phyloP scores from a whole-genome alignment of 2,797 vertebrate genomes.

The Natrix natrix region DNA sequence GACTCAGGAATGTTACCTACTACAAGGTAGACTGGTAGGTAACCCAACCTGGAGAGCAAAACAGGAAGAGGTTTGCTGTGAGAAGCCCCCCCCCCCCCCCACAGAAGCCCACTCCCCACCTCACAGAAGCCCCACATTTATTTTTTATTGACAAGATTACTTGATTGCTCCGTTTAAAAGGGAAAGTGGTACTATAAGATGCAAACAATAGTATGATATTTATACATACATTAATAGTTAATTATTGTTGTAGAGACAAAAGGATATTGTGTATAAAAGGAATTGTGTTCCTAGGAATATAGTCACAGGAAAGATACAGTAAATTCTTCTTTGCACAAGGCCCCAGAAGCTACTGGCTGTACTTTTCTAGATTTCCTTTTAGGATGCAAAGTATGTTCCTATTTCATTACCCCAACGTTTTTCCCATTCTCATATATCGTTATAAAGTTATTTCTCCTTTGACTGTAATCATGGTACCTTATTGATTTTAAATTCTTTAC shows the following conservation, averaged over 20 bases:
- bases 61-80: neutral
- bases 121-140: neutral
- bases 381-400: neutral
- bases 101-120: neutral
- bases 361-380: neutral
- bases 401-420: neutral
- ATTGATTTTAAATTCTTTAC: neutral
- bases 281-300: neutral
- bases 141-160: neutral
- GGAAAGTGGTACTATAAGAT: neutral
- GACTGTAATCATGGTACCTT: neutral
- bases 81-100: neutral
- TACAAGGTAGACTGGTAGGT: neutral
- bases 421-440: neutral
- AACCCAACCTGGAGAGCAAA: neutral
- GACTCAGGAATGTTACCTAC: neutral
- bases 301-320: neutral
- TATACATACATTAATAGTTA: neutral
- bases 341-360: neutral
- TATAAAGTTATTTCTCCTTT: neutral
- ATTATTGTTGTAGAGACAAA: neutral
- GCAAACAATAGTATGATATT: neutral
- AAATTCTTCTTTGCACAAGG: neutral
- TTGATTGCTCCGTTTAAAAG: neutral
- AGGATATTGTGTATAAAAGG: neutral